These are phyloP conservation scores for Oligia strigilis DNA, from an alignment of 2,888 invertebrate genomes.

Conservation along the genomic window DNA sequence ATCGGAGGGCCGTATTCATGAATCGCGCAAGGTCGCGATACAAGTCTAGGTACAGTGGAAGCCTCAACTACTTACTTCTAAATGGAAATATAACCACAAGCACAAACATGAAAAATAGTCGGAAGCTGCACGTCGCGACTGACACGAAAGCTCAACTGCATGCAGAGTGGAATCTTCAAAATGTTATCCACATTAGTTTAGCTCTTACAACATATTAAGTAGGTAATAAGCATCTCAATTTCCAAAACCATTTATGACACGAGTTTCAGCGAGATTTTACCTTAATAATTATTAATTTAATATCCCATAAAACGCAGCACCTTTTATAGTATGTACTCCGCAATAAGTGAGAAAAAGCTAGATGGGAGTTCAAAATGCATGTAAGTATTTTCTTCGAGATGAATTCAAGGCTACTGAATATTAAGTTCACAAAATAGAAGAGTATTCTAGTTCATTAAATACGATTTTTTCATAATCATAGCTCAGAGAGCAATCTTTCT, in stretches of 20 bases:
- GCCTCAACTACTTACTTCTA: no score
- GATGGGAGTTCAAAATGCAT: background rate
- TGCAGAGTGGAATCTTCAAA: no score
- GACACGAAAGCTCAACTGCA: no score
- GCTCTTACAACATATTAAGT: background rate
- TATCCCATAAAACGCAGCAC: slow-evolving; percentile 1
- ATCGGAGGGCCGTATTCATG: background rate
- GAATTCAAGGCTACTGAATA: no score
- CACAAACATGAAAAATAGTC: no score
- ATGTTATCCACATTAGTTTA: background rate
- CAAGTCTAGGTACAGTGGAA: background rate
- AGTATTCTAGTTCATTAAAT: background rate
- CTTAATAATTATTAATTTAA: background rate
- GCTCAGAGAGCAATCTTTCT: no score
- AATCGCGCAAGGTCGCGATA: background rate
- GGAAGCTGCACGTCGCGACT: no score
- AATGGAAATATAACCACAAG: no score
- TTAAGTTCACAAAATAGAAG: background rate
- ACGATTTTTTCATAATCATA: background rate
- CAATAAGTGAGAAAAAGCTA: background rate
- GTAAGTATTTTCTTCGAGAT: background rate
- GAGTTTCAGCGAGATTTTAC: background rate
- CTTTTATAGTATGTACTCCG: background rate
- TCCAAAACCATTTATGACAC: background rate
- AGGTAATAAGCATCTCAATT: background rate